phyloP scores from a whole-genome alignment of 2,797 vertebrate genomes.

The Lepus oiostolus region DNA sequence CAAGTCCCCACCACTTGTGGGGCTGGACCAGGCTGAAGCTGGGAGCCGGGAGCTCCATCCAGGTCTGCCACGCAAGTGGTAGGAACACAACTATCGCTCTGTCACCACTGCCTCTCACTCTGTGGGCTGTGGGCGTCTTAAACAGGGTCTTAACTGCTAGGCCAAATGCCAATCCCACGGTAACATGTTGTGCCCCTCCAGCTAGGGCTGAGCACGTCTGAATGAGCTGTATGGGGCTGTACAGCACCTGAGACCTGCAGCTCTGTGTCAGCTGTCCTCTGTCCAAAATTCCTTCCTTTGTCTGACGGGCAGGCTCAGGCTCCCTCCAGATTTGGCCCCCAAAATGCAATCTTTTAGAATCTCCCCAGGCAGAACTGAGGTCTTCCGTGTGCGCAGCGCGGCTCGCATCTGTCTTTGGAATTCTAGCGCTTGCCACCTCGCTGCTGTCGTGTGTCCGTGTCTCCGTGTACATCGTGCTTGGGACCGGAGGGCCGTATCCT shows the following conservation, averaged over 20 bases:
- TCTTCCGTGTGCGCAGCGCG: not conserved
- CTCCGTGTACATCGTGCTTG: not conserved
- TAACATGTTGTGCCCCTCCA: not conserved
- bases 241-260: not conserved
- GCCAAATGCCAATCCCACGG: not conserved
- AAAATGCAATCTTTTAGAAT: fast-evolving
- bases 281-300: not conserved
- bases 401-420: not conserved
- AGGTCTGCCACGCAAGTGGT: no score
- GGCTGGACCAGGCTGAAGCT: no score
- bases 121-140: no score
- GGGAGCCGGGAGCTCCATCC: no score
- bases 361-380: not conserved
- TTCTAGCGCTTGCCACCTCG: fast-evolving
- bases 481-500: not conserved
- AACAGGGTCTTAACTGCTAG: no score
- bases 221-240: not conserved
- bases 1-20: no score
- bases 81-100: no score
- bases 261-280: not conserved
- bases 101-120: no score
- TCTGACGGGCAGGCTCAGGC: not conserved
- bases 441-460: not conserved
- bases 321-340: not conserved
- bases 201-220: not conserved